These are phyloP conservation scores for Lucinisca nassula DNA, from an alignment of 2,888 invertebrate genomes.

Conservation along the genomic window DNA sequence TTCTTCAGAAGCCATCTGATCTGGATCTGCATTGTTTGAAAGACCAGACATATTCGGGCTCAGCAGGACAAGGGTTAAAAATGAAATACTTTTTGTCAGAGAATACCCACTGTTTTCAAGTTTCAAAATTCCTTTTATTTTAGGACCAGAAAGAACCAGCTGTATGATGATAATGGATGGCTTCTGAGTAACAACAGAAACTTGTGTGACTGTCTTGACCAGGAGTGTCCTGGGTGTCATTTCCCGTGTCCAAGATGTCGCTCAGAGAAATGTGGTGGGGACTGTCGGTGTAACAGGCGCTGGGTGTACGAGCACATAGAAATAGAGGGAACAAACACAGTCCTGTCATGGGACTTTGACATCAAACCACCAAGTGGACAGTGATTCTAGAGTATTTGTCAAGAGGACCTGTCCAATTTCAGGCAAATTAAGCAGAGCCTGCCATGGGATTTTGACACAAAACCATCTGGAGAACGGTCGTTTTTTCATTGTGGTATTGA, in stretches of 20 bases:
- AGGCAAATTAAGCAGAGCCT: too few relatives aligned
- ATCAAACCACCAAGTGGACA: neutral
- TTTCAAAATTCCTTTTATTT: slow-evolving; percentile 43
- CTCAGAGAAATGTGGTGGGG: slow-evolving; percentile 86
- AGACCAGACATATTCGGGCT: too few relatives aligned
- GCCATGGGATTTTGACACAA: too few relatives aligned
- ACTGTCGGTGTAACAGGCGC: slow-evolving; percentile 85
- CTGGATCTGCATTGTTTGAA: too few relatives aligned
- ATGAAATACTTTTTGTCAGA: too few relatives aligned
- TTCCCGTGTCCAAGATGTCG: slow-evolving; percentile 89
- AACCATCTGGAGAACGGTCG: too few relatives aligned
- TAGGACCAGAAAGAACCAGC: slow-evolving; percentile 82
- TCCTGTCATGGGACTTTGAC: slow-evolving; percentile 66
- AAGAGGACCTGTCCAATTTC: too few relatives aligned
- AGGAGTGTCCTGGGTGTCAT: slow-evolving; percentile 95
- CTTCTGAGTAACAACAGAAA: slow-evolving; percentile 90
- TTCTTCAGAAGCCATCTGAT: too few relatives aligned
- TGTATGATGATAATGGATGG: slow-evolving; percentile 86
- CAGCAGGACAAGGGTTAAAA: too few relatives aligned
- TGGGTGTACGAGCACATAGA: slow-evolving; percentile 86
- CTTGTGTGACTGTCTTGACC: slow-evolving; percentile 95
- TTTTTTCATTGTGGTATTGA: too few relatives aligned
- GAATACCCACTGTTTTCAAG: too few relatives aligned
- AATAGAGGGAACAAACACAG: slow-evolving; percentile 83
- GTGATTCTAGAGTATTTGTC: too few relatives aligned